A percentile compares a stretch with the other conserved stretches of the same genome.
These are phyloP conservation scores for Hoplias malabaricus DNA, from an alignment of 2,113 vertebrate genomes.

Conservation along the genomic window DNA sequence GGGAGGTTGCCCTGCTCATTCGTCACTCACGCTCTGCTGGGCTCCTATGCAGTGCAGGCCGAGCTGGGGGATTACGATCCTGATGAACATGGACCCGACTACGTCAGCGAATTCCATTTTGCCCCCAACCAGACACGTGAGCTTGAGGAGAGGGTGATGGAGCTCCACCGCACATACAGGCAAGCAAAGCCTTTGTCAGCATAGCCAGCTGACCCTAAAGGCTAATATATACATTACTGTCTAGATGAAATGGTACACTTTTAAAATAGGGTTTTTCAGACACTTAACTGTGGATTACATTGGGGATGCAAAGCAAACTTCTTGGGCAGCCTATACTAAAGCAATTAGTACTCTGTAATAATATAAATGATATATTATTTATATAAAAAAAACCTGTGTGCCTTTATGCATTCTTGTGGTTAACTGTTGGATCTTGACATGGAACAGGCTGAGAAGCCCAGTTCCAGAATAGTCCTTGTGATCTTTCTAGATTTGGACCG, in stretches of 20 bases:
- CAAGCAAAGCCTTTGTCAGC: conserved; percentile 45
- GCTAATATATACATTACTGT: neutral
- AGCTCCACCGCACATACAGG: conserved; percentile 95
- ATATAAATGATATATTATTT: no score
- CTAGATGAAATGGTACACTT: no score
- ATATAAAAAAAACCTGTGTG: no score
- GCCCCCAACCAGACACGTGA: conserved; percentile 95
- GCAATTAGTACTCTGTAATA: no score
- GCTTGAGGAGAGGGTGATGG: conserved; percentile 96
- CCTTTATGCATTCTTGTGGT: no score
- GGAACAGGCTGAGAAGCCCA: no score
- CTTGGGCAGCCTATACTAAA: no score
- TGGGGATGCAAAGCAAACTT: no score
- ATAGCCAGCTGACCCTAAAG: neutral
- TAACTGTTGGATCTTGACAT: no score
- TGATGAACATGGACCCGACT: conserved; percentile 89
- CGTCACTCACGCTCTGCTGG: conserved; percentile 93
- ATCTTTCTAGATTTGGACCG: no score
- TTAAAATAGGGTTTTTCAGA: neutral
- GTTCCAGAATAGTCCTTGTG: no score
- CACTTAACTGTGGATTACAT: no score
- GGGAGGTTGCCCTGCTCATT: conserved; percentile 96
- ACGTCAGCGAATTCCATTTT: conserved; percentile 90
- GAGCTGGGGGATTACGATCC: conserved; percentile 91
- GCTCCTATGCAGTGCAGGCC: conserved; percentile 94